Percentiles rank a stretch among this genome's conserved stretches.
Conservation (phyloP, 2,113 vertebrate species). For the Ophthalmolycus amberensis region DNA sequence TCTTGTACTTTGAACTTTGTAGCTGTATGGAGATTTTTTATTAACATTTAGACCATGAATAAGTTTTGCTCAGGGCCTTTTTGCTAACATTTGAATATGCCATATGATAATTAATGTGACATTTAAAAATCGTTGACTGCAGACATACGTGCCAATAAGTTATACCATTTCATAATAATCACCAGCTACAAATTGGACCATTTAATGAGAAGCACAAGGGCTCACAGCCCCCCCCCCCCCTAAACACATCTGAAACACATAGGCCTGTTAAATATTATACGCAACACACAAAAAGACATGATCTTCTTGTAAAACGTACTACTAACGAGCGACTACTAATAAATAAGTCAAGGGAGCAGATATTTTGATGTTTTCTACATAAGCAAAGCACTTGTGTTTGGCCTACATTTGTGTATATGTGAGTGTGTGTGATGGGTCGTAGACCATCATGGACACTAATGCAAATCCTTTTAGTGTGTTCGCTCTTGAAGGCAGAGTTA, state of each 20-base stretch:
- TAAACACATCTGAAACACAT: not conserved
- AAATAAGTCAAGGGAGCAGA: not conserved
- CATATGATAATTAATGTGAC: slow-evolving; percentile 29
- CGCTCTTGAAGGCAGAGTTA: slow-evolving; percentile 7
- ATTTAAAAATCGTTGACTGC: slow-evolving; percentile 33
- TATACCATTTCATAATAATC: not conserved
- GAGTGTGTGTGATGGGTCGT: slow-evolving; percentile 31
- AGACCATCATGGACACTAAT: slow-evolving; percentile 47
- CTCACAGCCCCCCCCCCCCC: no score
- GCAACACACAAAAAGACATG: slow-evolving; percentile 1
- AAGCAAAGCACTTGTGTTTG: no score
- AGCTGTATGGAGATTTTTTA: not conserved
- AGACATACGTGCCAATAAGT: not conserved
- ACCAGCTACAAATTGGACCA: not conserved
- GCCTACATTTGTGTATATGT: no score
- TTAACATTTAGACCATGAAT: slow-evolving; percentile 27
- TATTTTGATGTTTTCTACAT: not conserved
- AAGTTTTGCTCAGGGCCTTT: slow-evolving; percentile 25
- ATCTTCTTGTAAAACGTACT: not conserved
- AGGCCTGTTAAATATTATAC: not conserved
- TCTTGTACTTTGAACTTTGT: not conserved
- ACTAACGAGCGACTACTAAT: not conserved
- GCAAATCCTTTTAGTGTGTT: slow-evolving; percentile 32
- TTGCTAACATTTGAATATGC: slow-evolving; percentile 32
- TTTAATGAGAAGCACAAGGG: slow-evolving; percentile 1